These are phyloP conservation scores for Lasioglossum oenotherae DNA, from an alignment of 2,888 invertebrate genomes.

Conservation along the genomic window DNA sequence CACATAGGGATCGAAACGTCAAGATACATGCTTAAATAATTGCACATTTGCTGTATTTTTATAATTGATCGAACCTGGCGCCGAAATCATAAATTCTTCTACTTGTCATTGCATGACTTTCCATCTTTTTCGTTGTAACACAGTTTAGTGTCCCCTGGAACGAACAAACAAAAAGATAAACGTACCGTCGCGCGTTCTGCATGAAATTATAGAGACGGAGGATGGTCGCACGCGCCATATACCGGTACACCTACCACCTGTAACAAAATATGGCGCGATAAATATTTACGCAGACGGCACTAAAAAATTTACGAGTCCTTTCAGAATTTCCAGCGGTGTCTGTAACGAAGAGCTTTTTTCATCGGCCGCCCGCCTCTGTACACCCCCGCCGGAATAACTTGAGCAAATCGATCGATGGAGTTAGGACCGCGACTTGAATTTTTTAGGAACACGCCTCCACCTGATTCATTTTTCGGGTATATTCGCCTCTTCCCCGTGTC, in stretches of 20 bases:
- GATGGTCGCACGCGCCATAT: slow-evolving; percentile 8
- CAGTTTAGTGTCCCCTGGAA: not conserved
- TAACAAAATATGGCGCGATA: slow-evolving; percentile 43
- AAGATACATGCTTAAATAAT: too few relatives aligned
- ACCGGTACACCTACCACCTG: slow-evolving; percentile 19
- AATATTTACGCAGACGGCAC: slow-evolving; percentile 41
- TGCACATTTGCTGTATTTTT: too few relatives aligned
- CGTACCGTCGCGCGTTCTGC: slow-evolving; percentile 41
- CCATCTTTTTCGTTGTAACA: too few relatives aligned
- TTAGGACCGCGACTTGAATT: slow-evolving; percentile 55
- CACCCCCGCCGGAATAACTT: slow-evolving; percentile 38
- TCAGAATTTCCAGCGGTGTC: slow-evolving; percentile 28
- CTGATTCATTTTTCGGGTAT: slow-evolving; percentile 71
- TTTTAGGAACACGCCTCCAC: slow-evolving; percentile 36
- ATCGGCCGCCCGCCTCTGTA: not conserved
- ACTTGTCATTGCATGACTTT: too few relatives aligned
- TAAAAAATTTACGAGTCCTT: slow-evolving; percentile 48
- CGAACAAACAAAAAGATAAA: slow-evolving; percentile 42
- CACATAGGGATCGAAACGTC: too few relatives aligned
- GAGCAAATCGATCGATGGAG: slow-evolving; percentile 60
- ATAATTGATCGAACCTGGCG: too few relatives aligned
- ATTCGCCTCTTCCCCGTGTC: slow-evolving; percentile 57
- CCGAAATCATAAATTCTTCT: too few relatives aligned
- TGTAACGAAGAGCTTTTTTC: slow-evolving; percentile 30
- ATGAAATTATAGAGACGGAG: slow-evolving; percentile 43